Percentiles rank a stretch among this genome's conserved stretches.
phyloP scores from a whole-genome alignment of 2,888 invertebrate species.

The Hymenopus coronatus region DNA sequence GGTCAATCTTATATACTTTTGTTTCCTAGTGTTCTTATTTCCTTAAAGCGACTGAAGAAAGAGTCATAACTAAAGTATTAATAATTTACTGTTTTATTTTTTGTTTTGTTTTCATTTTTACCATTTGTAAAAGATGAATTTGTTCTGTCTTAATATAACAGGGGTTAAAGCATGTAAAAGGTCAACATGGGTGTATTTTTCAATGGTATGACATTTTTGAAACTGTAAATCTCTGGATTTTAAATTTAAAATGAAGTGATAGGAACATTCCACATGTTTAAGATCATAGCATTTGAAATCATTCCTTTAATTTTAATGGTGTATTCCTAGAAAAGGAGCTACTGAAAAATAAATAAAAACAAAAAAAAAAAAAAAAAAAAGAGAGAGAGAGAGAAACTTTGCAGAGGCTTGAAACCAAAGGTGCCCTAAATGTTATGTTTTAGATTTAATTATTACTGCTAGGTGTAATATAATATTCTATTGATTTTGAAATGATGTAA shows the following conservation, averaged over 20 bases:
- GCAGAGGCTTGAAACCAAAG: conserved; percentile 81
- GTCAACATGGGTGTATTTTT: neutral
- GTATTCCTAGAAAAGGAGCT: conserved; percentile 1
- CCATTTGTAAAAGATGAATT: neutral
- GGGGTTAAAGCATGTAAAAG: neutral
- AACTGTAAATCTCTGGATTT: neutral
- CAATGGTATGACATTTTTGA: neutral
- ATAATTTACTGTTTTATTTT: neutral
- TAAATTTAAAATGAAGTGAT: neutral
- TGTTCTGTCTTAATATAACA: neutral
- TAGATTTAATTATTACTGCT: conserved; percentile 40
- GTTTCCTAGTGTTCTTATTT: conserved; percentile 9
- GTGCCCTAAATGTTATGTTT: conserved; percentile 72
- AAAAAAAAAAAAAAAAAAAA: neutral
- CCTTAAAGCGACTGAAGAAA: neutral
- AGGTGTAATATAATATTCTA: conserved; percentile 24
- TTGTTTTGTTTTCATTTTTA: neutral
- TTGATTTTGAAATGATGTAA: conserved; percentile 23
- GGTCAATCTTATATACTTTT: conserved; percentile 12
- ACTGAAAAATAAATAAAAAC: neutral
- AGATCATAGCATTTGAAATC: neutral
- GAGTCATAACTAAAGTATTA: neutral
- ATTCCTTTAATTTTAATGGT: neutral
- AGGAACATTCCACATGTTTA: neutral
- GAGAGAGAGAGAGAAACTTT: neutral